A percentile compares a stretch with the other conserved stretches of the same genome.
These are phyloP conservation scores for Habroteleia sp. DNA, from an alignment of 2,888 invertebrate species.

Conservation along the genomic window DNA sequence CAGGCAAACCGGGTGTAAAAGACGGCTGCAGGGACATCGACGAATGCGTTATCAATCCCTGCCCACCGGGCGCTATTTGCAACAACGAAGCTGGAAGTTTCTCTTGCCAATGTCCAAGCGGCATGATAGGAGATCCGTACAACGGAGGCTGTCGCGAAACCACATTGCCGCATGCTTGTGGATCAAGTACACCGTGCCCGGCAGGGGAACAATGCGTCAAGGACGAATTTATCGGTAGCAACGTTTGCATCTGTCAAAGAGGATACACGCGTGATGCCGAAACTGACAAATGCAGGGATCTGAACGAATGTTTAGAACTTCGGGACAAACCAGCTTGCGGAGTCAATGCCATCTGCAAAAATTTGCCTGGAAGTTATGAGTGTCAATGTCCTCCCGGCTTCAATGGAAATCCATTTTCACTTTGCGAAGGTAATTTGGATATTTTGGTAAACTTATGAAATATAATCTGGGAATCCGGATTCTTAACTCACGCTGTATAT, in stretches of 20 bases:
- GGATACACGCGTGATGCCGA: slow-evolving; percentile 90
- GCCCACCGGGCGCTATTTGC: slow-evolving; percentile 92
- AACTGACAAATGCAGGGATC: slow-evolving; percentile 90
- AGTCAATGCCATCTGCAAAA: slow-evolving; percentile 93
- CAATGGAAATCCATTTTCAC: slow-evolving; percentile 93
- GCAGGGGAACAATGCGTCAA: slow-evolving; percentile 92
- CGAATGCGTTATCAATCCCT: slow-evolving; percentile 92
- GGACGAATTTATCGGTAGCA: slow-evolving; percentile 87
- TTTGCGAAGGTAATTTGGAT: slow-evolving; percentile 85
- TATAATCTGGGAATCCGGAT: neutral
- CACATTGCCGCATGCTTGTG: slow-evolving; percentile 86
- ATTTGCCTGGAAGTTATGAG: slow-evolving; percentile 95
- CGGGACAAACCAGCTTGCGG: slow-evolving; percentile 91
- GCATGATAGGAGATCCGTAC: slow-evolving; percentile 90
- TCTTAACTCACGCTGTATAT: neutral
- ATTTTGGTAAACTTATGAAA: neutral
- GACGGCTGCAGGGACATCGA: slow-evolving; percentile 93
- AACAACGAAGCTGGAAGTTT: slow-evolving; percentile 93
- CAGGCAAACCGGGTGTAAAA: slow-evolving; percentile 85
- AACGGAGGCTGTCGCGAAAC: slow-evolving; percentile 88
- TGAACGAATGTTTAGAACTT: slow-evolving; percentile 91
- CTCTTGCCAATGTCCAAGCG: slow-evolving; percentile 93
- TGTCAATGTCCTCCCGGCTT: slow-evolving; percentile 94
- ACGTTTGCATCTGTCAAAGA: slow-evolving; percentile 94
- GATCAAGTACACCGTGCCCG: slow-evolving; percentile 89